A percentile compares a stretch with the other conserved stretches of the same genome.
phyloP scores from a whole-genome alignment of 1,140 invertebrate genomes.

The Ctenoplectra terminalis region DNA sequence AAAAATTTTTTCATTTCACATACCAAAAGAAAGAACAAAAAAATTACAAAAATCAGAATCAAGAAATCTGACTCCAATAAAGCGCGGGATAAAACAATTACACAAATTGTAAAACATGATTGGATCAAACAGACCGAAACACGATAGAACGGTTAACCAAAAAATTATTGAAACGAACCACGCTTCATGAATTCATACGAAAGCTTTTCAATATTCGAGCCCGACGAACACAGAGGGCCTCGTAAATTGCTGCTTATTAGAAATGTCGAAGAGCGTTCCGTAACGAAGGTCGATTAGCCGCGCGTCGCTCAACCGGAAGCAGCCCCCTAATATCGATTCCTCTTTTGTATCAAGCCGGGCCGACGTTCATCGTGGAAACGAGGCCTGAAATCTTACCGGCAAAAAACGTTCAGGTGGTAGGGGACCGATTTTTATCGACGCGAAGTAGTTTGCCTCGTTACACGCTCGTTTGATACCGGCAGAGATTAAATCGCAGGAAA shows the following conservation, averaged over 20 bases:
- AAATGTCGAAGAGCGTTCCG: conserved; percentile 24
- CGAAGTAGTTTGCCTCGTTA: conserved; percentile 28
- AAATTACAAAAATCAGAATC: no score
- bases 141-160: no score
- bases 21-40: no score
- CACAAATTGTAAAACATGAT: no score
- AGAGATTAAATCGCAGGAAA: conserved; percentile 57
- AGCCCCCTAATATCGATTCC: conserved; percentile 43
- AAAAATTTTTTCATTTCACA: no score
- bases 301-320: conserved; percentile 25
- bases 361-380: conserved; percentile 34
- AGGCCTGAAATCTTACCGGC: conserved; percentile 11
- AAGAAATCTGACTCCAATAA: no score
- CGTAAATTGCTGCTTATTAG: conserved; percentile 53
- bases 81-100: no score
- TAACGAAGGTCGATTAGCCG: conserved; percentile 37
- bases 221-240: neutral
- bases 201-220: no score
- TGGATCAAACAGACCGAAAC: no score
- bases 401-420: neutral
- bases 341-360: conserved; percentile 27
- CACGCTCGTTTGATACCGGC: neutral
- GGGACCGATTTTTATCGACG: conserved; percentile 29
- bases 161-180: no score
- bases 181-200: no score